Conservation (phyloP, 2,113 vertebrate genomes). For the Euleptes europaea region DNA sequence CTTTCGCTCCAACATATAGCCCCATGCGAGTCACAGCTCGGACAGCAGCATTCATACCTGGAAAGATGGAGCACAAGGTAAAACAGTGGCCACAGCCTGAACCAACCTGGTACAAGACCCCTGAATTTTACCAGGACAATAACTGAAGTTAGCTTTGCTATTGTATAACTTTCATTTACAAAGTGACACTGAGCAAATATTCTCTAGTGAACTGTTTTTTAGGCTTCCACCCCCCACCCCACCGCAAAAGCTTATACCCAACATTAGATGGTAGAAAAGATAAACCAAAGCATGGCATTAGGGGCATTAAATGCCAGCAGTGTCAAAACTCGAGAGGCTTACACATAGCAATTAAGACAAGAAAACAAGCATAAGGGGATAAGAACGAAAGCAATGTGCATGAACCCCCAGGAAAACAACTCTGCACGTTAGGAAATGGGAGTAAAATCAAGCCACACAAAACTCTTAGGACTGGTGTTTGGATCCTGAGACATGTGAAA, state of each 20-base stretch:
- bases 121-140: neutral
- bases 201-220: neutral
- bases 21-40: constrained; percentile 95
- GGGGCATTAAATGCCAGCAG: neutral
- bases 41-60: constrained; percentile 96
- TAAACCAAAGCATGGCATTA: neutral
- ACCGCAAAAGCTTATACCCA: neutral
- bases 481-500: neutral
- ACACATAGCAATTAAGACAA: neutral
- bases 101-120: neutral
- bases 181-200: neutral
- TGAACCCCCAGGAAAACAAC: neutral
- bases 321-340: neutral
- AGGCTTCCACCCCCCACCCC: neutral
- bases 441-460: neutral
- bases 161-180: neutral
- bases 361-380: neutral
- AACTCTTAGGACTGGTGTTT: no score
- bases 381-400: neutral
- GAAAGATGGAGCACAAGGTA: accelerated
- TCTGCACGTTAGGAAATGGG: neutral
- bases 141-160: neutral
- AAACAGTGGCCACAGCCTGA: accelerated
- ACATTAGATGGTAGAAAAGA: neutral
- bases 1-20: constrained; percentile 94